phyloP scores from a whole-genome alignment of 2,888 invertebrate species.

The Herminia tarsipennalis region DNA sequence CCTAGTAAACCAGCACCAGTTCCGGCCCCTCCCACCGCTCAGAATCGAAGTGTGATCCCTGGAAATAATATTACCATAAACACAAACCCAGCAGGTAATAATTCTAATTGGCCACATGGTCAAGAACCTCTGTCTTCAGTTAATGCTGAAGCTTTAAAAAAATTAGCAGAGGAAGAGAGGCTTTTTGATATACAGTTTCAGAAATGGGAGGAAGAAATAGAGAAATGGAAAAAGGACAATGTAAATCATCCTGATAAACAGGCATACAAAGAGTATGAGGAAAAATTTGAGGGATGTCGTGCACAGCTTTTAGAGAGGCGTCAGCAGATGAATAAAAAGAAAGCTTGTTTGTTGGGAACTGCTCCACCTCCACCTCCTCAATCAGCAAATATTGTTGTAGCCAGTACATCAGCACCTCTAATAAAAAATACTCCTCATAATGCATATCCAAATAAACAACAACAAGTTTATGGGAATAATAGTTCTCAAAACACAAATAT shows the following conservation, averaged over 20 bases:
- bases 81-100: slow-evolving; percentile 56
- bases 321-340: slow-evolving; percentile 92
- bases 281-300: slow-evolving; percentile 94
- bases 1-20: slow-evolving; percentile 41
- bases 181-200: slow-evolving; percentile 95
- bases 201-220: slow-evolving; percentile 96
- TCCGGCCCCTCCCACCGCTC: slow-evolving; percentile 42
- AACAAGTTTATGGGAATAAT: slow-evolving; percentile 42
- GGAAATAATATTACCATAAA: slow-evolving; percentile 45
- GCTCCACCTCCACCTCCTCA: slow-evolving; percentile 51
- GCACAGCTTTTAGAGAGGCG: slow-evolving; percentile 91
- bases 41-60: slow-evolving; percentile 34
- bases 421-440: slow-evolving; percentile 37
- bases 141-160: slow-evolving; percentile 71
- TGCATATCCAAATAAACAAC: slow-evolving; percentile 38
- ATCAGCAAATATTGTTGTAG: slow-evolving; percentile 24
- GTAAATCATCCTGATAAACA: slow-evolving; percentile 96
- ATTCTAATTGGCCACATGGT: slow-evolving; percentile 57
- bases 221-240: slow-evolving; percentile 96
- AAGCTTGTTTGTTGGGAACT: slow-evolving; percentile 64
- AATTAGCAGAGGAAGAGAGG: slow-evolving; percentile 89
- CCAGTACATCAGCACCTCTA: slow-evolving; percentile 44
- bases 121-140: slow-evolving; percentile 46
- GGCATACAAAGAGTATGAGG: slow-evolving; percentile 94
- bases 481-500: slow-evolving; percentile 19